phyloP scores from a whole-genome alignment of 1,140 invertebrate genomes.

The Cydia pomonella region DNA sequence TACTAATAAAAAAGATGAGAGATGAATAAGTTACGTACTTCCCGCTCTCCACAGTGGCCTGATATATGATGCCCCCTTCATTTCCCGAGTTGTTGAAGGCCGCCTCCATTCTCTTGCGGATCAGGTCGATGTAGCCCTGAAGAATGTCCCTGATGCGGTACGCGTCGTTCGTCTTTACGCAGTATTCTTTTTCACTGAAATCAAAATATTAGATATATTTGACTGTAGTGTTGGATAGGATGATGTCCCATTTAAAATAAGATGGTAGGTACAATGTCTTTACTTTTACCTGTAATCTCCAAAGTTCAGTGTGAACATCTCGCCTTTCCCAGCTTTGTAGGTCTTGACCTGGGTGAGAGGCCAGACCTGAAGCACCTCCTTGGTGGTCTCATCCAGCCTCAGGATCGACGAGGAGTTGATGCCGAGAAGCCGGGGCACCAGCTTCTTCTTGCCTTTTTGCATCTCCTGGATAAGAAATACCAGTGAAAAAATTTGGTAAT shows the following conservation, averaged over 20 bases:
- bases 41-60: slow-evolving; percentile 52
- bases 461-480: slow-evolving; percentile 84
- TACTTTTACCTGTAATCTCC: slow-evolving; percentile 94
- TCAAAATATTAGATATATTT: slow-evolving; percentile 17
- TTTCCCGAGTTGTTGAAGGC: slow-evolving; percentile 34
- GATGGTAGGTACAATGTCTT: too few relatives aligned
- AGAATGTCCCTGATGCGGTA: slow-evolving; percentile 99
- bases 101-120: slow-evolving; percentile 90
- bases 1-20: too few relatives aligned
- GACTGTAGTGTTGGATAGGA: not conserved
- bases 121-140: slow-evolving; percentile 99
- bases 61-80: slow-evolving; percentile 51
- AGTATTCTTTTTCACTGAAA: slow-evolving; percentile 95
- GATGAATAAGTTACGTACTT: slow-evolving; percentile 39
- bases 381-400: slow-evolving; percentile 97
- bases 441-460: slow-evolving; percentile 98
- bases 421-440: slow-evolving; percentile 97
- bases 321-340: slow-evolving; percentile 82
- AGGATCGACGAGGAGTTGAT: slow-evolving; percentile 99
- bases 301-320: slow-evolving; percentile 98
- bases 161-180: slow-evolving; percentile 98
- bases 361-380: slow-evolving; percentile 97
- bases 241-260: too few relatives aligned
- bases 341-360: slow-evolving; percentile 97
- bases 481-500: too few relatives aligned